These are phyloP conservation scores for Haliclystus octoradiatus DNA, from an alignment of 30 jellyfish, hydroid and myxozoan genomes.

Conservation along the genomic window DNA sequence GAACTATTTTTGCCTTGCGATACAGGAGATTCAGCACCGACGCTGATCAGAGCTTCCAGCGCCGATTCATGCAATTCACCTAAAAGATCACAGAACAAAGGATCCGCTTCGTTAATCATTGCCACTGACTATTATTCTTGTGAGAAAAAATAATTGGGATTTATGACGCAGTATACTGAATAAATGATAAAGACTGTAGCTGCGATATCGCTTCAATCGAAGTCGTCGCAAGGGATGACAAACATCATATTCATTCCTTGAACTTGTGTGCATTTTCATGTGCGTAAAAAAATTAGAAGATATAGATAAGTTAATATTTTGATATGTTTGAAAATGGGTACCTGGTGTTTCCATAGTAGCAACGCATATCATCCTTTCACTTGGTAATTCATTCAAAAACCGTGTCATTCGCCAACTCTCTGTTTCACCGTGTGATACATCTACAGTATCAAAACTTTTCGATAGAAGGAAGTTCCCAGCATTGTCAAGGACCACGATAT, in stretches of 20 bases:
- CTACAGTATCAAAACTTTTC: conserved; percentile 72
- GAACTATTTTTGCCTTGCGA: conserved; percentile 62
- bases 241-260: too few species aligned
- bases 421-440: conserved; percentile 45
- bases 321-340: too few species aligned
- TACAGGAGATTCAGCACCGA: conserved; percentile 65
- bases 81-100: background rate
- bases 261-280: too few species aligned
- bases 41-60: conserved; percentile 54
- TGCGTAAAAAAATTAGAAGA: too few species aligned
- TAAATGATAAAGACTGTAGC: too few species aligned
- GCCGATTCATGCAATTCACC: conserved; percentile 80
- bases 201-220: too few species aligned
- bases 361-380: conserved; percentile 72
- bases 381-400: conserved; percentile 76
- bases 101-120: too few species aligned
- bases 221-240: too few species aligned
- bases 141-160: too few species aligned
- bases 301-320: too few species aligned
- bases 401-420: conserved; percentile 69
- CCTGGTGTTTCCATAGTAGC: conserved; percentile 69
- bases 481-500: conserved; percentile 64
- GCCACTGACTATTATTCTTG: too few species aligned
- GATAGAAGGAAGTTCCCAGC: conserved; percentile 77
- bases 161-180: too few species aligned